Percentiles rank a stretch among this genome's conserved stretches.
Evolutionary conservation across 2,888 invertebrate species (phyloP).

Genomic region (Itoplectis maculator): DNA sequence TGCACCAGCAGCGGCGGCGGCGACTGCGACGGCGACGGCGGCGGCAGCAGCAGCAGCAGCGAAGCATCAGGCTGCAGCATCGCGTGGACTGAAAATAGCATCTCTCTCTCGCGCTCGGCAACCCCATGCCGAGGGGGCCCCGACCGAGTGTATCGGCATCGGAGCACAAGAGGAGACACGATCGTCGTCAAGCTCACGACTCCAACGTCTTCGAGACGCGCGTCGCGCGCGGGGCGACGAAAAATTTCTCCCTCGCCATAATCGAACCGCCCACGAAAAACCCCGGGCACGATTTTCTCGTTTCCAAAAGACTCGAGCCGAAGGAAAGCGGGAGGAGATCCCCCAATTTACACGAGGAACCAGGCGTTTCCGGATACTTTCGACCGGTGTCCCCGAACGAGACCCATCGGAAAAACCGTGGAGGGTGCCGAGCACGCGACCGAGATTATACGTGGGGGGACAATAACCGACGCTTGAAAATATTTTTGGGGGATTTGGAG

Average conservation of each 20-base stretch:
- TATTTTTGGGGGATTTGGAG: constrained; percentile 18
- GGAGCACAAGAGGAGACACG: constrained; percentile 5
- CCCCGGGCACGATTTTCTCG: constrained; percentile 33
- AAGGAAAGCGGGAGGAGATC: constrained; percentile 26
- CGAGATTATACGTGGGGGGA: constrained; percentile 52
- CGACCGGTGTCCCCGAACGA: constrained; percentile 51
- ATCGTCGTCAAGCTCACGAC: constrained; percentile 42
- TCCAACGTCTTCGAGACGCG: constrained; percentile 48
- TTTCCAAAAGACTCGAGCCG: constrained; percentile 6
- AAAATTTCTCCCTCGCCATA: constrained; percentile 64
- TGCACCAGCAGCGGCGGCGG: constrained; percentile 76
- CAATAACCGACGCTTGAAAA: constrained; percentile 46
- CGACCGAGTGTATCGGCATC: constrained; percentile 36
- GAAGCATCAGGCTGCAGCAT: constrained; percentile 70
- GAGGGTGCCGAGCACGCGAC: constrained; percentile 69
- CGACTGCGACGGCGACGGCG: too few relatives aligned
- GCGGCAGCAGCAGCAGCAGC: constrained; percentile 71
- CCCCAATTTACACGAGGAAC: constrained; percentile 75
- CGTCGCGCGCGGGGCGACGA: constrained; percentile 55
- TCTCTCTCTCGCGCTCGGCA: constrained; percentile 71
- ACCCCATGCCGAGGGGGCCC: constrained; percentile 80
- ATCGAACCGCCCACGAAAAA: constrained; percentile 52
- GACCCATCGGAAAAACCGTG: constrained; percentile 37
- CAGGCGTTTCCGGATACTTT: constrained; percentile 79
- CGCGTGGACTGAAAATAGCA: constrained; percentile 68